Evolutionary conservation across 1,140 invertebrate genomes (phyloP), one percentile per base, ranked within the genome.

Genomic region (Lerema accius): DNA sequence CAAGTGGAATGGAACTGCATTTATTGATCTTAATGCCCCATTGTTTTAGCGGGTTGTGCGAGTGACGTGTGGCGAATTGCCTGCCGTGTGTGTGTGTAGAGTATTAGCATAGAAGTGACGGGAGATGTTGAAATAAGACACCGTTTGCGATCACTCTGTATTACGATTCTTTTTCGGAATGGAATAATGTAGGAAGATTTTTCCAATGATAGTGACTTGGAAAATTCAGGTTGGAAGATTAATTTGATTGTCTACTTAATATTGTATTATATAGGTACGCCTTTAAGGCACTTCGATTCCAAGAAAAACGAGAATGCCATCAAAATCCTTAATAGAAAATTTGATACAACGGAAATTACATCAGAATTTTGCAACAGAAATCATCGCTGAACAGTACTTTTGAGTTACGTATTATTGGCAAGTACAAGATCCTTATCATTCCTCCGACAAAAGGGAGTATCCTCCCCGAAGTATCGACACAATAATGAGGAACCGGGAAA

Each of bases 401-500:
- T 70, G 64, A 55, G 69, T 58, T 69, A 65, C 66, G 61, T 65
- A 71, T 67, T 71, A 69, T 75, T 60, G 49, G 59, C 67, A 70
- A 70, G 67, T 69, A 81, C 75, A 80, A 76, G 80, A 84, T 87
- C 77, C 78, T 80, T 86, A 87, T 83, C 80, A 78, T 80, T 63
- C 67, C 56, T 48, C 49, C 58, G 48, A 84, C 80, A 82, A 90
- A 81, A 77, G 78, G 60, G 71, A 78, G 76, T 78, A 76, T 71
- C 76, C 80, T 82, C 80, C 84, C 76, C 76, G 68, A 78, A 88
- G 86, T 89, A 88, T 84, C 78, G 84, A 82, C 75, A 77, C 76
- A 85, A 90, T 90, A 90, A 90, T 86, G 84, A 90, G 80, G 71
- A 86, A 87, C 79, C 87, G 86, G 84, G 84, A 90, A 90, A 90